Evolutionary conservation across 2,797 vertebrate genomes (phyloP), one percentile per base, ranked within the genome.

Genomic region (Neopelma chrysocephalum): DNA sequence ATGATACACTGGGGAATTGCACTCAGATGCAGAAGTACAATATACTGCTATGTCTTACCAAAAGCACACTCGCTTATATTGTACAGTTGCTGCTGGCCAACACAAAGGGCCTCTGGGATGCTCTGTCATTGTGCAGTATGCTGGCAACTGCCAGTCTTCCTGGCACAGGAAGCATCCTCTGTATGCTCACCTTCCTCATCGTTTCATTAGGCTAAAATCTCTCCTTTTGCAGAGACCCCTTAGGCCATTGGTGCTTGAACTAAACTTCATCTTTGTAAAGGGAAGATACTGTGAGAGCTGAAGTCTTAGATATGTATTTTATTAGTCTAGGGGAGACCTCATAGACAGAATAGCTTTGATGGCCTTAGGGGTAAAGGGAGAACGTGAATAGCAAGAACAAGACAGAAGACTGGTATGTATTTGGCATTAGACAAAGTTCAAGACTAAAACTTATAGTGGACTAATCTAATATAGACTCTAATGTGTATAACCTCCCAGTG

Each of bases 11-110:
- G 3, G 91, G 85, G 66, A 84, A 84, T 56, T 86, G 53, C 64
- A 69, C 34, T 84, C 32, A 10, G 56, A 43, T 38, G 64, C 62
- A 94, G 57, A 57, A 86, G 53, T 34, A 45, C 48, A 11, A 16
- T 75, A 57, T 70, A 43, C 27, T 77, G 57, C 64, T 71, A 4
- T 40, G 60, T 32, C 60, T 77, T 65, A 82, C 45, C 87, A 73
- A 77, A 73, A 79, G 25, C 57, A 9, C 11, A 23, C 50, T 94
- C 3, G 0, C 78, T 87, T 38, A 27, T 2, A 1, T 6, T 31
- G 50, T 83, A 29, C 81, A 69, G 64, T 87, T 93, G 87, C 64
- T 92, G 82, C 82, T 88, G 91, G 89, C 93, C 82, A 56, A 70
- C 58, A 66, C 4, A 0, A 27, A 66, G 76, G 77, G 51, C 65